Base-by-base conservation (phyloP, 2,888 invertebrate genomes). In the Frankliniella fusca region DNA sequence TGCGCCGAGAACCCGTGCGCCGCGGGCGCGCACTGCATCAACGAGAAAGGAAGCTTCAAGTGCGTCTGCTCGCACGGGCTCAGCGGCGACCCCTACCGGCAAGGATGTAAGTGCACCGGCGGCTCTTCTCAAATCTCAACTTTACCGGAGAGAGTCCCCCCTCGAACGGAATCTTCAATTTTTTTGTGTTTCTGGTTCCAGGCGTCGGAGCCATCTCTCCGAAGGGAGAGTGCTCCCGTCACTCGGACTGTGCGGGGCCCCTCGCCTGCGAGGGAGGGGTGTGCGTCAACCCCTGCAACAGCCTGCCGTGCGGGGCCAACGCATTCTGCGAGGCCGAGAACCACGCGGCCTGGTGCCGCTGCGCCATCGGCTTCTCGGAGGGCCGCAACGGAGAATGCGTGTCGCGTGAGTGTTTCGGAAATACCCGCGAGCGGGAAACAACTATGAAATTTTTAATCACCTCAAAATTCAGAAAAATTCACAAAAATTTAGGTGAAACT, bases 271-370 rank as follows among this genome's bases (percentile, higher is more conserved):
- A 93, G 54, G 93, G 94, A 82, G 93, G 93, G 80, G 92, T 92
- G 81, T 97, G 97, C 87, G 89, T 94, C 2, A 95, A 95, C 86
- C 96, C 96, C 0, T 97, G 97, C 86, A 91, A 91, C 48, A 91
- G 91, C 82, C 89, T 96, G 81, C 90, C 93, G 0, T 97, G 97
- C 87, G 96, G 96, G 50, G 89, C 92, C 0, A 94, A 97, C 88
- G 94, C 97, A 0, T 93, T 93, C 86, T 97, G 97, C 87, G 95
- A 96, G 88, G 93, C 95, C 0, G 94, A 95, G 84, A 88, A 89
- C 82, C 97, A 97, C 87, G 94, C 94, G 0, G 95, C 95, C 11
- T 94, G 94, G 94, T 97, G 97, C 87, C 92, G 94, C 85, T 97
- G 97, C 86, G 92, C 93, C 83, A 93, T 94, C 81, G 96, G 96